Evolutionary conservation across 2,113 vertebrate genomes (phyloP).

Genomic region (Procavia capensis): DNA sequence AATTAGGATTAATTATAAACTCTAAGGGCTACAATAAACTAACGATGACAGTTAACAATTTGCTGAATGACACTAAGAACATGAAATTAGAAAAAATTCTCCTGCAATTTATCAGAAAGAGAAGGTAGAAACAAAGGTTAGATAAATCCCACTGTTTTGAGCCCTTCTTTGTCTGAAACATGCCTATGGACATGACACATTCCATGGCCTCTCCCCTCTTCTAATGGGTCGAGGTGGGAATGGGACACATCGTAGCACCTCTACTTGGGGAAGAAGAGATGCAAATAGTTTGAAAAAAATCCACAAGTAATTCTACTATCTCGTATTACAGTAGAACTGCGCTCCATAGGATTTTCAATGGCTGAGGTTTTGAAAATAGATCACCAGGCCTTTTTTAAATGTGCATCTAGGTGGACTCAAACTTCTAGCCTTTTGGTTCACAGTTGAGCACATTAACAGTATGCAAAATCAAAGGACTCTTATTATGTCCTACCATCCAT

Average conservation of each 20-base stretch:
- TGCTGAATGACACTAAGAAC: not conserved
- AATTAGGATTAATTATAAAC: conserved; percentile 54
- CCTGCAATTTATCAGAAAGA: not conserved
- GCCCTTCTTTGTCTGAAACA: not conserved
- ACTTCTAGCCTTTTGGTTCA: not conserved
- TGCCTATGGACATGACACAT: not conserved
- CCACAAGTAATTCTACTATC: not conserved
- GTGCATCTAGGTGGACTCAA: not conserved
- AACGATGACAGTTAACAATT: not conserved
- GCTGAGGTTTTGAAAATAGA: not conserved
- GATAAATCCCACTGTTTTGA: not conserved
- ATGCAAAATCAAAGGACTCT: no score
- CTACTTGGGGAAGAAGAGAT: not conserved
- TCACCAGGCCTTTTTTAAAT: not conserved
- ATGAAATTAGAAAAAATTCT: conserved; percentile 19
- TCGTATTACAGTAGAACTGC: not conserved
- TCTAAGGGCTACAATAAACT: conserved; percentile 9
- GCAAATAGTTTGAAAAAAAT: not conserved
- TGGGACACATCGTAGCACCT: not conserved
- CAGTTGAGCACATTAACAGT: no score
- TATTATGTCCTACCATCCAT: no score
- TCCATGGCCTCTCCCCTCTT: not conserved
- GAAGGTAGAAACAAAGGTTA: not conserved
- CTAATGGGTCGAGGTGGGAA: not conserved
- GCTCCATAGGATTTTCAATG: not conserved